Conservation (phyloP, 2,888 invertebrate species). For the Ypsolopha scabrella region DNA sequence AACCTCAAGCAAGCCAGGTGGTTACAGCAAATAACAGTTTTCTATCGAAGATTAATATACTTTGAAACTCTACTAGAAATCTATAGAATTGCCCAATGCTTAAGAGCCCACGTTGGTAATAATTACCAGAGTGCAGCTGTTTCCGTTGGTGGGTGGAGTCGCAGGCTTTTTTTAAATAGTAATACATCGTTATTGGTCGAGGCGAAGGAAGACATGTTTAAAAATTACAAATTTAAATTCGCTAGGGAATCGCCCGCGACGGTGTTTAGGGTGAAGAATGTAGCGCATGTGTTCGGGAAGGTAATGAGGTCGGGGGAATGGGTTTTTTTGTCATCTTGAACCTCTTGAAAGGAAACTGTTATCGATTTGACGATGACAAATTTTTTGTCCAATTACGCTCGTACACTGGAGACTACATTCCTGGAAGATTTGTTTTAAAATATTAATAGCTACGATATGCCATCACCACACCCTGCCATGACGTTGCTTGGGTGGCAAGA, state of each 20-base stretch:
- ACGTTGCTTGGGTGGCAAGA: conserved; percentile 43
- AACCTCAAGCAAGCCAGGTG: conserved; percentile 17
- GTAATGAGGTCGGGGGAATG: conserved; percentile 26
- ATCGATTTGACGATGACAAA: background rate
- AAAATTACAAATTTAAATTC: conserved; percentile 66
- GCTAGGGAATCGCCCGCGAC: conserved; percentile 42
- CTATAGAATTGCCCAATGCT: conserved; percentile 38
- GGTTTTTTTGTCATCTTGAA: background rate
- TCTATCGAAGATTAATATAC: conserved; percentile 15
- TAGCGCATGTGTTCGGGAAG: conserved; percentile 51
- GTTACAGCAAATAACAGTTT: conserved; percentile 22
- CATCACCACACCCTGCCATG: background rate
- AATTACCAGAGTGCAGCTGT: conserved; percentile 59
- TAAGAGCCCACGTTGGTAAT: conserved; percentile 50
- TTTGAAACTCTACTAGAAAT: conserved; percentile 27
- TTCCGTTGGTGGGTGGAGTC: conserved; percentile 60
- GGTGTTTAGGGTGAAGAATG: conserved; percentile 54
- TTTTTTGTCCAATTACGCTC: background rate
- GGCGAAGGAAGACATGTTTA: conserved; percentile 33
- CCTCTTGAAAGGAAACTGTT: conserved; percentile 4
- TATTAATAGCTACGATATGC: background rate
- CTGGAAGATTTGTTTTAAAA: background rate
- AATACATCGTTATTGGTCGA: conserved; percentile 55
- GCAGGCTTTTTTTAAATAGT: conserved; percentile 47
- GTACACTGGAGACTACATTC: background rate